phyloP scores from a whole-genome alignment of 1,140 invertebrate species.

The Cyrtorhinus lividipennis region DNA sequence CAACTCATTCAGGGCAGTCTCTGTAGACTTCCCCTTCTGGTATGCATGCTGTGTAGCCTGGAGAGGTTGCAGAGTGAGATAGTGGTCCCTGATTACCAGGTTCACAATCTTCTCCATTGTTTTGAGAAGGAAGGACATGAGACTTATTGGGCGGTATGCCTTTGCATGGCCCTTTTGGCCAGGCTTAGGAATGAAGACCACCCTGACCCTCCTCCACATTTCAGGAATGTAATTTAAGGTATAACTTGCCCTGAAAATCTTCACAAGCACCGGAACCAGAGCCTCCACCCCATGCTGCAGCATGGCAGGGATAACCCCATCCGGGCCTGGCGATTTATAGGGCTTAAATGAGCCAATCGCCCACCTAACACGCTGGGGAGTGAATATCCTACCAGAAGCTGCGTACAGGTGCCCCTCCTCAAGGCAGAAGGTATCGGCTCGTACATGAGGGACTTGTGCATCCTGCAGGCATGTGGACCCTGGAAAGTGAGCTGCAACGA shows the following conservation, averaged over 20 bases:
- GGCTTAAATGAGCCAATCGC: slow-evolving; percentile 22
- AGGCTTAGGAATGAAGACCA: slow-evolving; percentile 22
- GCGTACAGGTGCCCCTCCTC: neutral
- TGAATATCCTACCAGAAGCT: slow-evolving; percentile 11
- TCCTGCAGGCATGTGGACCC: too few species aligned
- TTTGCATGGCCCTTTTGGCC: slow-evolving; percentile 13
- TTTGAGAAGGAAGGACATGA: slow-evolving; percentile 20
- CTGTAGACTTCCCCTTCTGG: neutral
- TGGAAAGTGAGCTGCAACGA: neutral
- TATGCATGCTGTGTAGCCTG: slow-evolving; percentile 8
- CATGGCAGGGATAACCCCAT: slow-evolving; percentile 22
- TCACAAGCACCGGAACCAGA: neutral
- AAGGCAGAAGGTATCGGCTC: neutral
- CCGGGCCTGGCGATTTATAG: slow-evolving; percentile 22
- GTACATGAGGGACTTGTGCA: neutral
- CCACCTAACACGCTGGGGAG: slow-evolving; percentile 18
- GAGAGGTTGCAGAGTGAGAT: neutral
- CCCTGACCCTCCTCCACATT: slow-evolving; percentile 11
- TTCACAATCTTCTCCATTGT: slow-evolving; percentile 14
- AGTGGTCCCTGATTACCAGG: neutral
- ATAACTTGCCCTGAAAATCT: slow-evolving; percentile 10
- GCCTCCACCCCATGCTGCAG: slow-evolving; percentile 18
- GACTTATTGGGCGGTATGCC: slow-evolving; percentile 19
- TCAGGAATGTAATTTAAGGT: slow-evolving; percentile 15
- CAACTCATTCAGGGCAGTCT: neutral